phyloP scores from a whole-genome alignment of 2,888 invertebrate species.

The Cephus sareptanus region DNA sequence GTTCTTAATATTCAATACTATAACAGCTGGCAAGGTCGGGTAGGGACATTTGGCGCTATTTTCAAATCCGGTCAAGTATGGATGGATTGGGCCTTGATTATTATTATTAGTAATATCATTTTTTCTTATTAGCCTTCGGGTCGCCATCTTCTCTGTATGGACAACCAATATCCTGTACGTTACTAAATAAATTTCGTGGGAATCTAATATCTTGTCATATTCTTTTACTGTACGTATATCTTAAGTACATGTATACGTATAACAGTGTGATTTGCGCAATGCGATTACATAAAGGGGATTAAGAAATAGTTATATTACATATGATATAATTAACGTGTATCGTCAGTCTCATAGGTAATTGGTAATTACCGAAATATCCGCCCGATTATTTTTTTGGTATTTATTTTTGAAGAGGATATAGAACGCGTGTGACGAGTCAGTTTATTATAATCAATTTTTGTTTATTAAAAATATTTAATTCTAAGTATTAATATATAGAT shows the following conservation, averaged over 20 bases:
- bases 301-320: not conserved
- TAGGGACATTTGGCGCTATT: slow-evolving; percentile 13
- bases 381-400: not conserved
- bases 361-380: not conserved
- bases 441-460: not conserved
- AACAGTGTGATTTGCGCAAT: not conserved
- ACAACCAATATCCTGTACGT: not conserved
- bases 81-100: not conserved
- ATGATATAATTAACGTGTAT: not conserved
- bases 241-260: not conserved
- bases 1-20: not conserved
- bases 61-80: not conserved
- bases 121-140: not conserved
- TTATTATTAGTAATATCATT: not conserved
- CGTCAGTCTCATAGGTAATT: not conserved
- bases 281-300: not conserved
- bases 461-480: not conserved
- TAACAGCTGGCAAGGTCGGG: not conserved
- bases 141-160: not conserved
- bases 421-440: not conserved
- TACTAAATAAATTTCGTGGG: not conserved
- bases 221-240: not conserved
- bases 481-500: not conserved
- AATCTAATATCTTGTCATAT: not conserved
- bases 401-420: too few relatives aligned